These are phyloP conservation scores for Pantala flavescens DNA, from an alignment of 1,140 invertebrate species.

Conservation along the genomic window DNA sequence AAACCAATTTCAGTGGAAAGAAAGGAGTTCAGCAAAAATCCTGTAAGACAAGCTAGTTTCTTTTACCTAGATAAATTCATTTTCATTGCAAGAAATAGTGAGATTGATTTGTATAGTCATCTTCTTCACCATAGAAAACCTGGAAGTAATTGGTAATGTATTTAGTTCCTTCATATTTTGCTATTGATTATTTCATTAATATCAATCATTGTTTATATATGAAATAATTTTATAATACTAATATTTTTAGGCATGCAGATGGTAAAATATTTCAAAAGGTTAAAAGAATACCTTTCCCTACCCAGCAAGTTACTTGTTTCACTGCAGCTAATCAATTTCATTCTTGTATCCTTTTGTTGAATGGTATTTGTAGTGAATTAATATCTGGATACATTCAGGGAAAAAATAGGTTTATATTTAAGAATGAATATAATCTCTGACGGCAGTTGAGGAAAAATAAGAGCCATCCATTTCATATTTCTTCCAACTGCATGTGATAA, in stretches of 20 bases:
- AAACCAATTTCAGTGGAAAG: neutral
- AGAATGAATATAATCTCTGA: too few relatives aligned
- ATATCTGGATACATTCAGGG: too few relatives aligned
- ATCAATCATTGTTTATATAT: neutral
- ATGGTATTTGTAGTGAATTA: neutral
- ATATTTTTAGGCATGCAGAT: neutral
- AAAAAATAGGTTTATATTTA: too few relatives aligned
- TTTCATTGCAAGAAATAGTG: neutral
- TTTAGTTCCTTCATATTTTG: neutral
- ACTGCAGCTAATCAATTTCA: neutral
- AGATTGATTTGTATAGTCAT: neutral
- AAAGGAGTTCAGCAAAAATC: neutral
- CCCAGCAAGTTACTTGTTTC: neutral
- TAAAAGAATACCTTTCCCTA: neutral
- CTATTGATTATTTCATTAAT: neutral
- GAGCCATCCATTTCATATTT: too few relatives aligned
- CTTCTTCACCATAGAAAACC: neutral
- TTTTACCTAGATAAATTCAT: conserved; percentile 4
- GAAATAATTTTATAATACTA: neutral
- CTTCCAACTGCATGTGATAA: too few relatives aligned
- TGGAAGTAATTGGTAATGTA: too few relatives aligned
- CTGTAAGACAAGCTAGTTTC: neutral
- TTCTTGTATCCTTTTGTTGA: neutral
- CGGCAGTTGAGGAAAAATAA: too few relatives aligned
- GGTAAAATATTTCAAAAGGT: neutral